phyloP scores from a whole-genome alignment of 2,797 vertebrate species.

The Poecilia wingei region DNA sequence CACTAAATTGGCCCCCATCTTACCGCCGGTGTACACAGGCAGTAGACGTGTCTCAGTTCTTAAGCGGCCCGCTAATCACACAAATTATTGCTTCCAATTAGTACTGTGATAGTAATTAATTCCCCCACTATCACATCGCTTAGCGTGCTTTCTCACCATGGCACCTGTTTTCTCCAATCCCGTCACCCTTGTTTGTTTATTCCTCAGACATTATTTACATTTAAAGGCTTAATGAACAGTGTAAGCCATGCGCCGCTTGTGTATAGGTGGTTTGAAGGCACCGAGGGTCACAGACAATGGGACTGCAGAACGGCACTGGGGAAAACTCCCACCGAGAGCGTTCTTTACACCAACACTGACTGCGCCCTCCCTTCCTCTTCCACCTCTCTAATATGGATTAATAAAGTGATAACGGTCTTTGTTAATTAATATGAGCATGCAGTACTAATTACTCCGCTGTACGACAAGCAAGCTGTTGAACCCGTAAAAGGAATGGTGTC shows the following conservation, averaged over 20 bases:
- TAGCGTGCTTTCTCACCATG: slow-evolving; percentile 95
- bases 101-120: slow-evolving; percentile 98
- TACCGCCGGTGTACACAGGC: slow-evolving; percentile 48
- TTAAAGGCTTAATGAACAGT: slow-evolving; percentile 93
- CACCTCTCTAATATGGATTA: slow-evolving; percentile 87
- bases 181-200: slow-evolving; percentile 95
- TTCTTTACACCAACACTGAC: slow-evolving; percentile 42
- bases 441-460: slow-evolving; percentile 92
- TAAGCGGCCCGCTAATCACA: slow-evolving; percentile 99
- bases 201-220: slow-evolving; percentile 96
- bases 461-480: slow-evolving; percentile 89
- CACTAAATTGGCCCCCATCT: slow-evolving; percentile 3
- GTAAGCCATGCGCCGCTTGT: slow-evolving; percentile 81
- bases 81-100: slow-evolving; percentile 99
- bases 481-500: slow-evolving; percentile 78
- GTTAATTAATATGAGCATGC: slow-evolving; percentile 97
- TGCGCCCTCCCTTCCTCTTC: slow-evolving; percentile 40
- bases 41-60: slow-evolving; percentile 92
- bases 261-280: slow-evolving; percentile 63
- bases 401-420: slow-evolving; percentile 94
- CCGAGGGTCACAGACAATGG: slow-evolving; percentile 51
- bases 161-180: slow-evolving; percentile 96
- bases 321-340: slow-evolving; percentile 88
- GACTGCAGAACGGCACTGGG: slow-evolving; percentile 35
- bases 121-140: slow-evolving; percentile 99